These are phyloP conservation scores for Andricus quercusramuli DNA, from an alignment of 2,888 invertebrate genomes.

Conservation along the genomic window DNA sequence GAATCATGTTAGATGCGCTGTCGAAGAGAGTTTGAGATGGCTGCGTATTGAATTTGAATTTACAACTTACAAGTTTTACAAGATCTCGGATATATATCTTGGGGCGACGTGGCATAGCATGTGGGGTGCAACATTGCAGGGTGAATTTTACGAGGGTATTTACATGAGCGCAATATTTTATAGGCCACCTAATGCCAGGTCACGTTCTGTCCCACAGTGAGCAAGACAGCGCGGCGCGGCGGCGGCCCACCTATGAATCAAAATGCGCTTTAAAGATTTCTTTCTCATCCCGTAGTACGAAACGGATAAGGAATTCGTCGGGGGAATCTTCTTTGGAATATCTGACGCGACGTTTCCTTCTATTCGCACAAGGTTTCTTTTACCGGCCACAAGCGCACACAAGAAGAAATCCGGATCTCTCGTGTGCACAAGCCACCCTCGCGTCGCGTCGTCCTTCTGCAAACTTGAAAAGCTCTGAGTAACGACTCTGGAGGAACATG, in stretches of 20 bases:
- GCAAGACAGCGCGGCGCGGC: slow-evolving; percentile 43
- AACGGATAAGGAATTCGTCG: slow-evolving; percentile 38
- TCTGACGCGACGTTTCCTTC: slow-evolving; percentile 24
- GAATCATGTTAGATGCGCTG: slow-evolving; percentile 17
- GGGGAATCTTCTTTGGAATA: slow-evolving; percentile 28
- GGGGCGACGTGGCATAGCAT: slow-evolving; percentile 55
- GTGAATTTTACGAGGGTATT: slow-evolving; percentile 75
- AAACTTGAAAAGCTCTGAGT: slow-evolving; percentile 23
- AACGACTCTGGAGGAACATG: slow-evolving; percentile 26
- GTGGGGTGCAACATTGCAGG: slow-evolving; percentile 62
- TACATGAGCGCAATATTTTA: slow-evolving; percentile 77
- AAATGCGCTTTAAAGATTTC: slow-evolving; percentile 72
- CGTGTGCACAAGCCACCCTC: background rate
- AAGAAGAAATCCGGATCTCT: slow-evolving; percentile 25
- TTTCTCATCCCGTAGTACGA: slow-evolving; percentile 59
- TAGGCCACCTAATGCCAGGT: slow-evolving; percentile 76
- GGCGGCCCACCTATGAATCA: slow-evolving; percentile 72
- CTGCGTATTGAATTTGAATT: slow-evolving; percentile 64
- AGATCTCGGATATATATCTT: slow-evolving; percentile 57
- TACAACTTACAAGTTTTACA: slow-evolving; percentile 54
- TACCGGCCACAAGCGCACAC: slow-evolving; percentile 22
- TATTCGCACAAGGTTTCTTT: background rate
- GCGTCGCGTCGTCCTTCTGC: background rate
- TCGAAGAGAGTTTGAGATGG: slow-evolving; percentile 43
- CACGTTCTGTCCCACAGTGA: slow-evolving; percentile 70